Evolutionary conservation across 2,113 vertebrate species (phyloP).

Genomic region (Heloderma charlesbogerti): DNA sequence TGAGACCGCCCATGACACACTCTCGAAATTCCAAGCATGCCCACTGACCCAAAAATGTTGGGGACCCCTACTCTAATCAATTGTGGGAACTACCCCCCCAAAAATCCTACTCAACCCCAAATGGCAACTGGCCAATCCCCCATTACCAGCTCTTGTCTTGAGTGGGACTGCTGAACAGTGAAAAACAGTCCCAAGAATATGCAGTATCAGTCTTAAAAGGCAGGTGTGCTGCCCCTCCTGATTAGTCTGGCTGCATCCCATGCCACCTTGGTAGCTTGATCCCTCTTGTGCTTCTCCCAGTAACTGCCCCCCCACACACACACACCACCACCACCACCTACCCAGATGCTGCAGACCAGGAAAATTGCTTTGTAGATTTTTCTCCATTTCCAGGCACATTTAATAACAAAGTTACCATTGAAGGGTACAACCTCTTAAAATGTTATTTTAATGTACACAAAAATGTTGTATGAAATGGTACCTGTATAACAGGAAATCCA

Average conservation of each 20-base stretch:
- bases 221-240: not conserved
- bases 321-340: too few species aligned
- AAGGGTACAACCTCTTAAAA: slow-evolving; percentile 10
- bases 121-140: not conserved
- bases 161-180: not conserved
- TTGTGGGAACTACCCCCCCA: not conserved
- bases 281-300: not conserved
- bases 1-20: too few species aligned
- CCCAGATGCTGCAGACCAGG: not conserved
- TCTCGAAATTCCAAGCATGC: too few species aligned
- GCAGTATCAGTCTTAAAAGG: not conserved
- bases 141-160: not conserved
- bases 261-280: not conserved
- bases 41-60: too few species aligned
- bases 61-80: not conserved
- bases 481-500: not conserved
- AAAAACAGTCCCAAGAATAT: not conserved
- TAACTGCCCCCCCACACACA: too few species aligned
- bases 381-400: not conserved
- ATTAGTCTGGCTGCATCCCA: not conserved
- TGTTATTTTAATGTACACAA: slow-evolving; percentile 12
- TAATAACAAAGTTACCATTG: slow-evolving; percentile 24
- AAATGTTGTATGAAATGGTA: not conserved
- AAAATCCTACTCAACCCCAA: not conserved
- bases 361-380: not conserved